phyloP scores from a whole-genome alignment of 1,140 invertebrate genomes.

The Drosophila funebris region DNA sequence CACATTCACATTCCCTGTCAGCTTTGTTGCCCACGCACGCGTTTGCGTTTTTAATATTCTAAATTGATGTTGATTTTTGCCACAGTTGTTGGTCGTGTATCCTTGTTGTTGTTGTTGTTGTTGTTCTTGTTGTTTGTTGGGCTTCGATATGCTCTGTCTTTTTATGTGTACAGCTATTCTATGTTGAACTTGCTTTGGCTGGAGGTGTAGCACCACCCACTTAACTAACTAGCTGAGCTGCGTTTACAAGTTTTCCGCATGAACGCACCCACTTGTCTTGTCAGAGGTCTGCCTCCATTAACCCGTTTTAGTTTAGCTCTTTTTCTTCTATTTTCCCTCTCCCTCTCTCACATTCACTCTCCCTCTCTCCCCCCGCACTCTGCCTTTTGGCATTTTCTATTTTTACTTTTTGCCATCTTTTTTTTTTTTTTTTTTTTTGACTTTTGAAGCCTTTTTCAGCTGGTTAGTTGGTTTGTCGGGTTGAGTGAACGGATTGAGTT shows the following conservation, averaged over 20 bases:
- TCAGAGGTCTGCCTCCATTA: slow-evolving; percentile 69
- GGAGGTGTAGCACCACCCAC: slow-evolving; percentile 59
- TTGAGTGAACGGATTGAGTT: slow-evolving; percentile 43
- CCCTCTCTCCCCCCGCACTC: not conserved
- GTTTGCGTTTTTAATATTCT: slow-evolving; percentile 80
- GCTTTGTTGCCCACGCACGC: slow-evolving; percentile 36
- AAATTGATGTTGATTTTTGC: slow-evolving; percentile 81
- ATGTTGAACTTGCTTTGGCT: not conserved
- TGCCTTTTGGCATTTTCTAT: slow-evolving; percentile 3
- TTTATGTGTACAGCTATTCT: not conserved
- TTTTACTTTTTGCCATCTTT: slow-evolving; percentile 46
- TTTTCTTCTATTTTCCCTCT: not conserved
- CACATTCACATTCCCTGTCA: too few species aligned
- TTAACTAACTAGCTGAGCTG: slow-evolving; percentile 81
- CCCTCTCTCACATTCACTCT: not conserved
- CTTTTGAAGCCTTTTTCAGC: slow-evolving; percentile 59
- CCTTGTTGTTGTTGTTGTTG: slow-evolving; percentile 2
- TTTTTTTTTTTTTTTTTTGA: slow-evolving; percentile 50
- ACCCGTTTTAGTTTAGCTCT: slow-evolving; percentile 61
- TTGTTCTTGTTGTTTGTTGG: slow-evolving; percentile 43
- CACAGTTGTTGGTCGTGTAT: slow-evolving; percentile 17
- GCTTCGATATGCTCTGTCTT: slow-evolving; percentile 30
- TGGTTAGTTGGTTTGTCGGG: slow-evolving; percentile 46
- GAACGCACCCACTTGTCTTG: slow-evolving; percentile 81
- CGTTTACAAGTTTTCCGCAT: slow-evolving; percentile 79